These are phyloP conservation scores for Fopius arisanus DNA, from an alignment of 1,140 invertebrate species.

Conservation along the genomic window DNA sequence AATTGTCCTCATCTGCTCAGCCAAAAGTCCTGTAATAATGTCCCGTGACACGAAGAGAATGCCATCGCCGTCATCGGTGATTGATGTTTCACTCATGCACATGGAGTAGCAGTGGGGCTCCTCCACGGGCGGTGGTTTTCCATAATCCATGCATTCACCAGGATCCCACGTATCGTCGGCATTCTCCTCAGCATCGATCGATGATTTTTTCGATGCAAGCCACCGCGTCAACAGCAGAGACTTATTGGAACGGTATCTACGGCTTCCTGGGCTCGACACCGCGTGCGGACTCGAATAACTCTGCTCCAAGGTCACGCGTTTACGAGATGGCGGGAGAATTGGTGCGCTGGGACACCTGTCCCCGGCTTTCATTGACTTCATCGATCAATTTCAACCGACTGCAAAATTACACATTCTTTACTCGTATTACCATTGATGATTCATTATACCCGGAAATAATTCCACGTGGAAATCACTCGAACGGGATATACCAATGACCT, in stretches of 20 bases:
- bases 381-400: not conserved
- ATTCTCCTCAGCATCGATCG: constrained; percentile 17
- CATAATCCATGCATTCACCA: constrained; percentile 70
- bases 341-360: constrained; percentile 32
- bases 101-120: constrained; percentile 73
- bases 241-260: constrained; percentile 44
- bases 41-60: constrained; percentile 75
- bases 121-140: constrained; percentile 76
- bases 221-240: constrained; percentile 51
- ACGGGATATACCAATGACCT: not conserved
- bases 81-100: constrained; percentile 77
- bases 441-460: too few species aligned
- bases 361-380: constrained; percentile 19
- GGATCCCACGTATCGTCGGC: constrained; percentile 29
- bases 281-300: constrained; percentile 48
- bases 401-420: not conserved
- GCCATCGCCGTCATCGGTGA: constrained; percentile 69
- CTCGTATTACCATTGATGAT: too few species aligned
- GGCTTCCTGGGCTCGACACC: constrained; percentile 24
- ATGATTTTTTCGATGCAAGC: constrained; percentile 38
- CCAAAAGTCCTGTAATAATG: constrained; percentile 73
- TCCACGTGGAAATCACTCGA: not conserved
- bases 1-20: constrained; percentile 74
- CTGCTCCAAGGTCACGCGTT: constrained; percentile 46
- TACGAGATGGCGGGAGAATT: constrained; percentile 32